Conservation (phyloP, 2,797 vertebrate species). For the Oreochromis grahami region DNA sequence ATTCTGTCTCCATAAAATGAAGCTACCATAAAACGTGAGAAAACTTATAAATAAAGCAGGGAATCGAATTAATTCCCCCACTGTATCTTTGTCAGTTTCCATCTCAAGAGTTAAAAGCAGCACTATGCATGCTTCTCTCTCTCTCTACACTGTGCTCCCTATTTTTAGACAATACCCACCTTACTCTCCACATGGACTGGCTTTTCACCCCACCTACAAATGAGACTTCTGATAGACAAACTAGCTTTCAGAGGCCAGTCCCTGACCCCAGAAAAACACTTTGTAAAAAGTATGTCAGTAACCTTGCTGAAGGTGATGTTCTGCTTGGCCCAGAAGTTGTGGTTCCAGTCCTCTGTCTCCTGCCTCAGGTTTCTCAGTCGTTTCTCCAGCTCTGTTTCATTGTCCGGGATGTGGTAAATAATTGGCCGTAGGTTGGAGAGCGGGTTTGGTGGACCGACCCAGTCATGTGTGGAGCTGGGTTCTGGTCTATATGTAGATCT, state of each 20-base stretch:
- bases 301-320: slow-evolving; percentile 81
- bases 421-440: slow-evolving; percentile 87
- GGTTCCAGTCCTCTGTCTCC: slow-evolving; percentile 91
- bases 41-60: not conserved
- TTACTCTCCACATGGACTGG: rapidly evolving
- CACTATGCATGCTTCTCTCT: not conserved
- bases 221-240: not conserved
- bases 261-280: not conserved
- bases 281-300: not conserved
- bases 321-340: slow-evolving; percentile 87
- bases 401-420: slow-evolving; percentile 77
- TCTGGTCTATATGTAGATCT: slow-evolving; percentile 74
- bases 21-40: not conserved
- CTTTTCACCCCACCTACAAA: not conserved
- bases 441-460: slow-evolving; percentile 90
- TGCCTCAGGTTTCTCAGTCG: slow-evolving; percentile 83
- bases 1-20: not conserved
- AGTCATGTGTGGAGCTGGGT: slow-evolving; percentile 79
- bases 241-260: not conserved
- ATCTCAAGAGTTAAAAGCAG: not conserved
- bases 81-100: not conserved
- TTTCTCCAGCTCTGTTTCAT: slow-evolving; percentile 80
- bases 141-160: not conserved
- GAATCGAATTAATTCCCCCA: not conserved
- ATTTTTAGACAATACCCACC: not conserved